These are phyloP conservation scores for Phasianus colchicus DNA, from an alignment of 2,113 vertebrate genomes.

Conservation along the genomic window DNA sequence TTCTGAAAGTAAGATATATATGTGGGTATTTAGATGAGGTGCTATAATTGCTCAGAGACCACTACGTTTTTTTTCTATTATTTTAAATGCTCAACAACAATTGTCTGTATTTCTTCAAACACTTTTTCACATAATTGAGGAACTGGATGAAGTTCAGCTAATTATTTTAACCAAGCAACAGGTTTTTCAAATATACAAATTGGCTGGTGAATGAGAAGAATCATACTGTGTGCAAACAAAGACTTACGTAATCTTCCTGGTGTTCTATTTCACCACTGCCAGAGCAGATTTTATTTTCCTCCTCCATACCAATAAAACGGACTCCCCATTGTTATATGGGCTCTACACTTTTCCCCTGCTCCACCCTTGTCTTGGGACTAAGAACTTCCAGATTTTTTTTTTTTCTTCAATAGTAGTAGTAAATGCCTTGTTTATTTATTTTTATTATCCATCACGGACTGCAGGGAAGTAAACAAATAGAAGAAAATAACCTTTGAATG, in stretches of 20 bases:
- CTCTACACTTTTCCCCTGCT: conserved; percentile 39
- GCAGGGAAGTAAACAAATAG: neutral
- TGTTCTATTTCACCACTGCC: conserved; percentile 57
- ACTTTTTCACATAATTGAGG: neutral
- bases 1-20: neutral
- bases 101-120: neutral
- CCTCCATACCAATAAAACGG: conserved; percentile 42
- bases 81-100: neutral
- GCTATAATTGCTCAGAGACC: neutral
- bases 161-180: conserved; percentile 64
- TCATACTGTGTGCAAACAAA: conserved; percentile 71
- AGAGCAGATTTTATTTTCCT: conserved; percentile 63
- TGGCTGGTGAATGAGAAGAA: conserved; percentile 66
- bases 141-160: conserved; percentile 51
- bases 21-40: neutral
- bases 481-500: neutral
- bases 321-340: conserved; percentile 59
- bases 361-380: conserved; percentile 43
- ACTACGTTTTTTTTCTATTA: neutral
- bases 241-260: conserved; percentile 64
- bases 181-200: conserved; percentile 59
- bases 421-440: conserved; percentile 1
- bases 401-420: neutral
- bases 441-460: neutral
- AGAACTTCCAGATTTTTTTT: neutral